Conservation (phyloP, 2,113 vertebrate genomes). For the Neodon shergylaensis region DNA sequence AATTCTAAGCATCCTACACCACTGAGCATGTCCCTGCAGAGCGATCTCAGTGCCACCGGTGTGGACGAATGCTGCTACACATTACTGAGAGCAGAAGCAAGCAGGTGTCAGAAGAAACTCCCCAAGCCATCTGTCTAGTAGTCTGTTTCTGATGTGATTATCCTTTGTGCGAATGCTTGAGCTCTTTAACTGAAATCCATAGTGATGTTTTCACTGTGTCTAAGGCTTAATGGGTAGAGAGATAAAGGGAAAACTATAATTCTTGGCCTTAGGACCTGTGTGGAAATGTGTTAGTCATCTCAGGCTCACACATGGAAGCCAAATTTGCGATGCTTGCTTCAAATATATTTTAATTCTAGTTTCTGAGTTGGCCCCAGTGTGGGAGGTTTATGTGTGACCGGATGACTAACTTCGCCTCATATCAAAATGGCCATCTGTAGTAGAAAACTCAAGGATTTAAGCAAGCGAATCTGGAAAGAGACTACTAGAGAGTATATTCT, state of each 20-base stretch:
- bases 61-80: not conserved
- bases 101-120: not conserved
- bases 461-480: conserved; percentile 26
- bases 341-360: not conserved
- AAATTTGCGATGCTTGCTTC: not conserved
- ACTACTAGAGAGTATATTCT: not conserved
- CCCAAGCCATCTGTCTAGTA: not conserved
- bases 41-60: not conserved
- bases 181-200: not conserved
- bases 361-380: conserved; percentile 21
- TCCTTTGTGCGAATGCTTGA: not conserved
- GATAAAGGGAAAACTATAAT: not conserved
- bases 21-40: not conserved
- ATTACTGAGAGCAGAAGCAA: not conserved
- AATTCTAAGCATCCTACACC: conserved; percentile 29
- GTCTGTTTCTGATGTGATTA: not conserved
- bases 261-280: not conserved
- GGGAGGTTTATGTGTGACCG: not conserved
- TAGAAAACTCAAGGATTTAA: not conserved
- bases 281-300: not conserved
- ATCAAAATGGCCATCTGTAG: not conserved
- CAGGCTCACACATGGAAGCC: not conserved
- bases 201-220: not conserved
- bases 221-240: not conserved
- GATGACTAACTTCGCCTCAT: not conserved